Evolutionary conservation across 2,888 invertebrate species (phyloP), one percentile per base, ranked within the genome.

Genomic region (Harmothoe impar): DNA sequence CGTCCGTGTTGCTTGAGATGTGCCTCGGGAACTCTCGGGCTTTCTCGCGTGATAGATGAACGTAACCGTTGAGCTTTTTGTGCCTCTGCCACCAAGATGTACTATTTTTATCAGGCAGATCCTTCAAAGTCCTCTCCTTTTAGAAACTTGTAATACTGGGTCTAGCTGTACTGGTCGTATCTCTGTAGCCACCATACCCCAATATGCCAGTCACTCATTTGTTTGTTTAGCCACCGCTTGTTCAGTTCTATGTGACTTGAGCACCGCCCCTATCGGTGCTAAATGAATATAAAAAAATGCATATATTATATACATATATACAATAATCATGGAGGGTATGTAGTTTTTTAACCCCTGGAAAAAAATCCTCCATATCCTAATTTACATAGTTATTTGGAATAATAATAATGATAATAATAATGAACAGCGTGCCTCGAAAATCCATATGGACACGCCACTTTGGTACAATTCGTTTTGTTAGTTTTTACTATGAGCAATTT

Each of bases 81-180:
- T 86, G 86, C 86, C 86, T 86, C 86, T 86, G 86, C 86, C 86
- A 20, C 52, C 54, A 86, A 86, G 86, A 86, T 86, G 56, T 86
- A 86, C 86, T 86, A 86, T 86, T 86, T 86, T 86, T 86, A 86
- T 86, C 86, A 86, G 86, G 86, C 86, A 86, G 86, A 86, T 54
- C 56, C 29, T 86, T 31, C 29, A 17, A 86, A 54, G 56, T 56
- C 56, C 54, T 86, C 29, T 43, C 84, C 29, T 86, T 86, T 86
- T 86, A 52, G 86, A 56, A 52, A 84, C 72, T 3, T 81, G 81
- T 81, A 81, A 81, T 20, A 81, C 81, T 81, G 81, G 81, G 81
- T 43, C 20, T 33, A 29, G 77, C 17, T 31, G 77, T 77, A 77
- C 31, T 43, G 43, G 10, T 43, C 5, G 43, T 43, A 43, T 43